Evolutionary conservation across 2,888 invertebrate species (phyloP).

Genomic region (Drosophila paracracens): DNA sequence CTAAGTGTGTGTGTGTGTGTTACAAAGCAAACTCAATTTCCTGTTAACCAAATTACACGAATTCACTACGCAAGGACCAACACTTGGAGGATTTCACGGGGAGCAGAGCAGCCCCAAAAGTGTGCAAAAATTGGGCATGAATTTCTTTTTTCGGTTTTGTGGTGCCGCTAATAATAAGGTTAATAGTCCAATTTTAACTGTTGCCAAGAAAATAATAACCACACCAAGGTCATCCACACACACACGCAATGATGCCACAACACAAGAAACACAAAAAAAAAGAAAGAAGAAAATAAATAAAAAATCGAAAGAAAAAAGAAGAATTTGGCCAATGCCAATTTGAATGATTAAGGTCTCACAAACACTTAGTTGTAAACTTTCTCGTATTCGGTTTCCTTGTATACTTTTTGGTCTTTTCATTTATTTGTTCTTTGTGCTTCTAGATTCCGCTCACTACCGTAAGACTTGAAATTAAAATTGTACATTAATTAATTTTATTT

Average conservation of each 20-base stretch:
- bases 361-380: slow-evolving; percentile 32
- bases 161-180: slow-evolving; percentile 22
- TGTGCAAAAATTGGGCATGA: slow-evolving; percentile 21
- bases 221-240: slow-evolving; percentile 13
- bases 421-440: slow-evolving; percentile 80
- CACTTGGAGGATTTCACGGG: slow-evolving; percentile 14
- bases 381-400: slow-evolving; percentile 65
- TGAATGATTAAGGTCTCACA: slow-evolving; percentile 43
- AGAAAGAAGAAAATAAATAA: not conserved
- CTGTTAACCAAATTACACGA: slow-evolving; percentile 68
- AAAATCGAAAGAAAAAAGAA: not conserved
- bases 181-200: slow-evolving; percentile 17
- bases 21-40: slow-evolving; percentile 49
- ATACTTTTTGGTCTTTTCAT: slow-evolving; percentile 76
- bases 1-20: slow-evolving; percentile 2
- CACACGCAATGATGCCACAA: not conserved
- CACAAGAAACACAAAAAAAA: not conserved
- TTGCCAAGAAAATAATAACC: slow-evolving; percentile 32
- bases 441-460: slow-evolving; percentile 84
- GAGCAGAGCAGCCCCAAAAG: slow-evolving; percentile 25
- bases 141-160: slow-evolving; percentile 9
- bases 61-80: slow-evolving; percentile 19
- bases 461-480: slow-evolving; percentile 81
- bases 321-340: slow-evolving; percentile 55
- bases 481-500: slow-evolving; percentile 80